Percentiles rank a stretch among this genome's conserved stretches.
Conservation (phyloP, 2,113 vertebrate genomes). For the Poeciliopsis occidentalis region DNA sequence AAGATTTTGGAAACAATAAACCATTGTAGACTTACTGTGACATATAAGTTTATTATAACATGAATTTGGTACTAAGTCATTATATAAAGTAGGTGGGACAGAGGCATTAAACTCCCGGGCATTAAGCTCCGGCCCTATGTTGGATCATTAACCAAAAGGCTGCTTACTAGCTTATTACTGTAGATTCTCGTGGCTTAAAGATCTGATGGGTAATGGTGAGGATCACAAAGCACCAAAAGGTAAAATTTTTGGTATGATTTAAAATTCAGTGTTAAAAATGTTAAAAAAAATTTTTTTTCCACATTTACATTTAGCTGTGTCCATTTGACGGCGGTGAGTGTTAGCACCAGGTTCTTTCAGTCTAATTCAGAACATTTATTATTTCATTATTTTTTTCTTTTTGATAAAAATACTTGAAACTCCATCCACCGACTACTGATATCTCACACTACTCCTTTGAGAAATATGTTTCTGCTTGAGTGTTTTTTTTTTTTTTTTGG, state of each 20-base stretch:
- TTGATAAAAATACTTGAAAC: slow-evolving; percentile 19
- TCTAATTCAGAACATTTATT: not conserved
- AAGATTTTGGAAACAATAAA: too few relatives aligned
- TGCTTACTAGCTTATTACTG: too few relatives aligned
- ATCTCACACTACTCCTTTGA: slow-evolving; percentile 35
- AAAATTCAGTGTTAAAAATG: too few relatives aligned
- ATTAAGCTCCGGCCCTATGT: too few relatives aligned
- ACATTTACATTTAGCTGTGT: not conserved
- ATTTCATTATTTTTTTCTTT: slow-evolving; percentile 1
- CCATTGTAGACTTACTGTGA: too few relatives aligned
- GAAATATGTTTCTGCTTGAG: slow-evolving; percentile 31
- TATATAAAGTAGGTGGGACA: too few relatives aligned
- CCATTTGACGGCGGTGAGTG: not conserved
- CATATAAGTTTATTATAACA: too few relatives aligned
- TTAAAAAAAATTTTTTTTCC: not conserved
- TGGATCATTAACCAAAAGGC: too few relatives aligned
- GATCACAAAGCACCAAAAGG: not conserved
- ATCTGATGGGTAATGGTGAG: not conserved
- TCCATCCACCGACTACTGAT: slow-evolving; percentile 23
- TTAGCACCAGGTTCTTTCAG: not conserved
- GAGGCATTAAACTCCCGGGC: too few relatives aligned
- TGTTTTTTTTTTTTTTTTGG: slow-evolving; percentile 15
- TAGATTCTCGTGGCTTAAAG: not conserved
- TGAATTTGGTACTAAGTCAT: too few relatives aligned
- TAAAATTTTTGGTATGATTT: too few relatives aligned